Base-by-base conservation (phyloP, 2,797 vertebrate genomes). In the Fundulus diaphanus region DNA sequence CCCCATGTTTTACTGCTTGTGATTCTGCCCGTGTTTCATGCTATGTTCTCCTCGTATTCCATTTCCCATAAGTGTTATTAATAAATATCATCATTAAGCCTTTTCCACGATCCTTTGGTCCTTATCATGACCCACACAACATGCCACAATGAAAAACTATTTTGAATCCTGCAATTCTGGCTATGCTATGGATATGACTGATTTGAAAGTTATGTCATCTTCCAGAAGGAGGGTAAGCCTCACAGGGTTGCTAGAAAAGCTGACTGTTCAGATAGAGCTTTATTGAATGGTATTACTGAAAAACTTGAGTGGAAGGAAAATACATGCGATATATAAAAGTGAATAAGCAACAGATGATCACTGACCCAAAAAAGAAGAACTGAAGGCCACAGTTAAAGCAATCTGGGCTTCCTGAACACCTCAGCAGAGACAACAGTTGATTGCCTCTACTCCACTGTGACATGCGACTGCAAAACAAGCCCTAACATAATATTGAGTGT, bases 271-370 rank as follows among this genome's bases (percentile, higher is more conserved):
- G 61, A 81, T 52, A 22, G 24, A 1, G 7, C 7, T 52, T 4
- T 24, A 24, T 52, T 24, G 1, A 54, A n/a, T 7, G 22, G 11
- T 54, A 54, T 54, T 24, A 8, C n/a, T 24, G 18, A 54, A 54
- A n/a, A 54, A 8, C 22, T 54, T 54, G 22, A 54, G 51, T n/a
- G 51, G 24, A 54, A 54, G 51, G 22, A 54, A 54, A n/a, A n/a
- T n/a, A n/a, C 86, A 86, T 92, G 46, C 3, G 46, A 18, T 48
- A 48, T 48, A 48, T 16, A 18, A 16, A 48, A 48, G n/a, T n/a
- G n/a, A n/a, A n/a, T n/a, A n/a, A n/a, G n/a, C n/a, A n/a, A n/a
- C n/a, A n/a, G n/a, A n/a, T n/a, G n/a, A n/a, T n/a, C n/a, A n/a
- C 15, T 15, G 29, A 57, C 56, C 15, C 4, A 57, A 57, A 57